Percentiles rank a stretch among this genome's conserved stretches.
Evolutionary conservation across 2,113 vertebrate species (phyloP).

Genomic region (Bagarius yarrelli): DNA sequence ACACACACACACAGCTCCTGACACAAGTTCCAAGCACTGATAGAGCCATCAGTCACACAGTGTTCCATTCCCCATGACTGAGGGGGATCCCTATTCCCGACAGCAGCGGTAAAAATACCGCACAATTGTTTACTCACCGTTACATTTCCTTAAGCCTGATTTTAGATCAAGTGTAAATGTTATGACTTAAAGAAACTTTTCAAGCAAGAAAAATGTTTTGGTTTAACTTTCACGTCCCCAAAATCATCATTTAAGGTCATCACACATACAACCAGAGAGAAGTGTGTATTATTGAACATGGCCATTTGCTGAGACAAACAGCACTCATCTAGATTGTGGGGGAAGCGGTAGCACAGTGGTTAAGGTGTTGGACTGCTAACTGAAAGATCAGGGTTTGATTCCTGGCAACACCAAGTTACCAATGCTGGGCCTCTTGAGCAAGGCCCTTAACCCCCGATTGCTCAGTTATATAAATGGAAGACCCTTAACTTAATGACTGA

Average conservation of each 20-base stretch:
- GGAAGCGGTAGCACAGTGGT: no score
- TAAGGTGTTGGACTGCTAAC: no score
- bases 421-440: no score
- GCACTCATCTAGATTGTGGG: neutral
- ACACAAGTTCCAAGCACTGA: conserved; percentile 25
- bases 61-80: neutral
- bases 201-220: neutral
- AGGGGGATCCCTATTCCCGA: conserved; percentile 18
- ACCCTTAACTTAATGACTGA: no score
- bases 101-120: conserved; percentile 13
- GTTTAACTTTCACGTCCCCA: neutral
- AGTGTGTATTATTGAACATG: conserved; percentile 25
- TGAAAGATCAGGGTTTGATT: no score
- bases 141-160: neutral
- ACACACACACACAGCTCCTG: conserved; percentile 22
- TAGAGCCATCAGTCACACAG: neutral
- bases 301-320: neutral
- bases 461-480: no score
- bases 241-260: no score
- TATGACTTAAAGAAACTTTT: neutral
- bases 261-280: no score
- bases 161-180: neutral
- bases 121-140: neutral
- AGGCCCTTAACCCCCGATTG: no score
- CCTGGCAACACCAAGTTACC: no score